Evolutionary conservation across 2,888 invertebrate genomes (phyloP).

Genomic region (Acleris literana): DNA sequence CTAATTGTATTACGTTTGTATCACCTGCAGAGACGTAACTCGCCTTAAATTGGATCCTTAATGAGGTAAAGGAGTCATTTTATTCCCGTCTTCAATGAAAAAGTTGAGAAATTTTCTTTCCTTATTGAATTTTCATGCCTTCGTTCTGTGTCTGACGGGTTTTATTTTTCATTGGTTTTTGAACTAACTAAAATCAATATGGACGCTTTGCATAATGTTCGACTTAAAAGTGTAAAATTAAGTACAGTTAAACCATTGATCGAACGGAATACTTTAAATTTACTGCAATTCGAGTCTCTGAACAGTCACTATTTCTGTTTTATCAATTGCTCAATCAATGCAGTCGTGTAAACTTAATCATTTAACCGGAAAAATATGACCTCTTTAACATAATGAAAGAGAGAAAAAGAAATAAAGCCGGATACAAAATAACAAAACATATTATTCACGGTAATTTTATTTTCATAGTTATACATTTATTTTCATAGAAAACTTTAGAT

Average conservation of each 20-base stretch:
- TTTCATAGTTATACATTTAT: no score
- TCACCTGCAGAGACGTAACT: conserved; percentile 71
- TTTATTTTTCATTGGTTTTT: no score
- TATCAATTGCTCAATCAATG: no score
- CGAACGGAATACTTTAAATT: no score
- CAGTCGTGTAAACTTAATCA: background rate
- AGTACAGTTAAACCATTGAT: no score
- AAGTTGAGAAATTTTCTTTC: conserved; percentile 19
- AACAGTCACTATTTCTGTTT: no score
- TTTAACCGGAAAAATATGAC: background rate
- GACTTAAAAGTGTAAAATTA: no score
- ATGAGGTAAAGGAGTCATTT: conserved; percentile 75
- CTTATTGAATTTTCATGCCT: conserved; percentile 4
- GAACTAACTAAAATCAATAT: no score
- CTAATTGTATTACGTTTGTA: conserved; percentile 78
- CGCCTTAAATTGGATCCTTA: conserved; percentile 74
- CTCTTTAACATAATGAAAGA: background rate
- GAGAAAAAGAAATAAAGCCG: background rate
- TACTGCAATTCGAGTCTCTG: no score
- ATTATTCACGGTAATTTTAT: background rate
- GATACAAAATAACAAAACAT: background rate
- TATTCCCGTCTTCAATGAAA: conserved; percentile 47
- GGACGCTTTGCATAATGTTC: no score
- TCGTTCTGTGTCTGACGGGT: no score
- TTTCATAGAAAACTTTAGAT: background rate